Percentiles rank a stretch among this genome's conserved stretches.
phyloP scores from a whole-genome alignment of 2,113 vertebrate species.

The Dryoscopus gambensis region DNA sequence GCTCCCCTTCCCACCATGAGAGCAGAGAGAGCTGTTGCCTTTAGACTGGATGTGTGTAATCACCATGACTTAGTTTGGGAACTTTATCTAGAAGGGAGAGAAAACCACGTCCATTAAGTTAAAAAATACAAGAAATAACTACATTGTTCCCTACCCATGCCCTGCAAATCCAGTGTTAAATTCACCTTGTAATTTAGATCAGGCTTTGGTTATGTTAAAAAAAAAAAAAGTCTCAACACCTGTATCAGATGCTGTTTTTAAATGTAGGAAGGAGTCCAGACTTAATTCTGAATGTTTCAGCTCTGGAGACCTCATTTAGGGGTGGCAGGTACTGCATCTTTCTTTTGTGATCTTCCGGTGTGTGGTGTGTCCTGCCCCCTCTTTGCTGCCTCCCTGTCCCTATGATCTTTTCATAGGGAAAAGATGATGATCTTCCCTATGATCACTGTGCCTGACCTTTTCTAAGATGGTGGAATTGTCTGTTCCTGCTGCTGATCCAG shows the following conservation, averaged over 20 bases:
- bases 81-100: neutral
- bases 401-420: no score
- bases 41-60: neutral
- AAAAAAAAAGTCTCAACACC: neutral
- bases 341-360: neutral
- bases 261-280: neutral
- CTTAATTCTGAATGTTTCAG: neutral
- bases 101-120: neutral
- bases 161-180: neutral
- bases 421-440: no score
- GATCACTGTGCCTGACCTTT: neutral
- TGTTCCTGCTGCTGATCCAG: neutral
- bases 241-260: neutral
- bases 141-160: accelerated
- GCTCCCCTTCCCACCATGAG: neutral
- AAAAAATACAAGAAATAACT: neutral
- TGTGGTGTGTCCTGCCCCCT: neutral
- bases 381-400: neutral
- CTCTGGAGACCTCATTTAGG: neutral
- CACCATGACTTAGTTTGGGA: neutral
- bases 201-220: neutral
- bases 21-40: neutral
- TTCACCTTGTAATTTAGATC: neutral
- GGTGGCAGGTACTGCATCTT: neutral
- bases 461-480: neutral